Evolutionary conservation across 1,140 invertebrate genomes (phyloP).

Genomic region (Pachypsylla venusta): DNA sequence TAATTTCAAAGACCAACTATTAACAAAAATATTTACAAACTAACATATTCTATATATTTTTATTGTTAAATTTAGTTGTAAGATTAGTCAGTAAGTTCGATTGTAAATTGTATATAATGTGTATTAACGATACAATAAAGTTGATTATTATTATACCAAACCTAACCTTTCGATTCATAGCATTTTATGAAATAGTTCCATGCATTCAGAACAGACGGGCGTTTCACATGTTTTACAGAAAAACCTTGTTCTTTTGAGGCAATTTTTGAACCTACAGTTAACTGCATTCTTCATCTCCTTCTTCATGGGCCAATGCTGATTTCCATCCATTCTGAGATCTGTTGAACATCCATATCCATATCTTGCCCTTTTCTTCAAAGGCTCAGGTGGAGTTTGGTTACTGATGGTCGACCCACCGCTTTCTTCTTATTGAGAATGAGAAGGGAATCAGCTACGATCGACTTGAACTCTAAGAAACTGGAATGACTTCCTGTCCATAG

Average conservation of each 20-base stretch:
- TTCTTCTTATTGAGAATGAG: background rate
- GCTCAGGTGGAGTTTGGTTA: background rate
- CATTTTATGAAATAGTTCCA: background rate
- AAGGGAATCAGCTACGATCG: background rate
- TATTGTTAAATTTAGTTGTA: background rate
- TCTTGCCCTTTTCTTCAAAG: background rate
- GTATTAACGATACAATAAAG: too few relatives aligned
- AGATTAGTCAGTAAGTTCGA: background rate
- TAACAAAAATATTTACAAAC: background rate
- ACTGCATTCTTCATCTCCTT: background rate
- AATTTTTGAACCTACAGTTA: background rate
- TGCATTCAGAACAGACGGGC: background rate
- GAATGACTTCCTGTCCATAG: background rate
- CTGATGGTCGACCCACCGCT: background rate
- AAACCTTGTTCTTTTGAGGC: background rate
- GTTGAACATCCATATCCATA: background rate
- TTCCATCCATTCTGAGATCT: background rate
- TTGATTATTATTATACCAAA: too few relatives aligned
- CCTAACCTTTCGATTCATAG: too few relatives aligned
- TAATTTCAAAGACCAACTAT: background rate
- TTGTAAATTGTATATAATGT: too few relatives aligned
- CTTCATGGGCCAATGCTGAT: background rate
- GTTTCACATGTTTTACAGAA: background rate
- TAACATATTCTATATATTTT: background rate
- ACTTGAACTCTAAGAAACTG: background rate